Evolutionary conservation across 2,888 invertebrate genomes (phyloP).

Genomic region (Synergus itoensis): DNA sequence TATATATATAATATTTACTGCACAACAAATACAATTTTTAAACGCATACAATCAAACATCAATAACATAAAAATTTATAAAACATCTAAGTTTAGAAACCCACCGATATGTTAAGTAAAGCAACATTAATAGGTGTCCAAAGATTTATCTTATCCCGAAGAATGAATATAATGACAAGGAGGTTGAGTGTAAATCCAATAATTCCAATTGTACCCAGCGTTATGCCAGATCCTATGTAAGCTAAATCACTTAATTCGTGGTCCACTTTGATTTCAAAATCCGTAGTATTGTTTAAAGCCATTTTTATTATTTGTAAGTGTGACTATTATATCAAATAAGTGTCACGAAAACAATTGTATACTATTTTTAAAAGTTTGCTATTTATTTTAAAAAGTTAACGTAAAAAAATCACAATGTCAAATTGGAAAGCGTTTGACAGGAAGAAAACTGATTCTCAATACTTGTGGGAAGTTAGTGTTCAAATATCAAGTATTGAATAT

Average conservation of each 20-base stretch:
- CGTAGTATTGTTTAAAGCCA: not conserved
- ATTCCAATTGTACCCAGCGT: conserved; percentile 83
- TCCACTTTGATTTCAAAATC: conserved; percentile 36
- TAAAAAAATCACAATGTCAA: not conserved
- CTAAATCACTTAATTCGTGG: conserved; percentile 79
- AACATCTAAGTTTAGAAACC: conserved; percentile 77
- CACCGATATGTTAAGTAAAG: conserved; percentile 84
- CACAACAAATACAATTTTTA: not conserved
- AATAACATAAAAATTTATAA: not conserved
- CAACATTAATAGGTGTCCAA: conserved; percentile 86
- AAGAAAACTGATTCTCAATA: not conserved
- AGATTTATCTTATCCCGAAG: conserved; percentile 85
- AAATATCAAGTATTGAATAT: not conserved
- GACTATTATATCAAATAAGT: not conserved
- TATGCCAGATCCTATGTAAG: conserved; percentile 81
- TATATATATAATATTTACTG: no score
- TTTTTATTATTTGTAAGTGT: not conserved
- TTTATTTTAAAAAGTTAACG: not conserved
- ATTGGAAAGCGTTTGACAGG: not conserved
- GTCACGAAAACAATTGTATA: not conserved
- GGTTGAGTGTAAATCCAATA: conserved; percentile 84
- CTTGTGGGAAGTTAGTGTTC: not conserved
- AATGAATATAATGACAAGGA: conserved; percentile 84
- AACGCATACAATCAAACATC: not conserved
- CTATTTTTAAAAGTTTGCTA: not conserved